Conservation (phyloP, 2,888 invertebrate genomes). For the Ormyrus pomaceus region DNA sequence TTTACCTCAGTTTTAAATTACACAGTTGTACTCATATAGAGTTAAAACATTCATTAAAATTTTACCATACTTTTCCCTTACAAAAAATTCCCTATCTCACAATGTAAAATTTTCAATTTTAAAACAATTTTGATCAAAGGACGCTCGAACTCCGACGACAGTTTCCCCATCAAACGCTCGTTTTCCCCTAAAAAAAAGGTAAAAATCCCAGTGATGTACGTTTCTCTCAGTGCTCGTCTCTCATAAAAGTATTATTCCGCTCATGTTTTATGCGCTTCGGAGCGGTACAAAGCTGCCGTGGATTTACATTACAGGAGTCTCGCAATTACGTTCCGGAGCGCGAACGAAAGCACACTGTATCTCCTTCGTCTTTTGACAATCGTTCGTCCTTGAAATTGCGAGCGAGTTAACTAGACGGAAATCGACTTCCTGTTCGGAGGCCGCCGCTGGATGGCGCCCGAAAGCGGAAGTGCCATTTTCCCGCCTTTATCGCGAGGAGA, state of each 20-base stretch:
- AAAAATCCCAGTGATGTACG: background rate
- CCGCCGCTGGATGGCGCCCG: conserved; percentile 6
- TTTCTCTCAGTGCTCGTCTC: background rate
- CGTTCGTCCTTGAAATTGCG: conserved; percentile 57
- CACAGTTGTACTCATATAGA: too few relatives aligned
- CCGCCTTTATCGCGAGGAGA: too few relatives aligned
- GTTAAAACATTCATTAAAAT: too few relatives aligned
- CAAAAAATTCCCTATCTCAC: too few relatives aligned
- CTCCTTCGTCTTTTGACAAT: conserved; percentile 38
- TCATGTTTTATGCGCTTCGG: conserved; percentile 37
- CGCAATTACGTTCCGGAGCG: conserved; percentile 10
- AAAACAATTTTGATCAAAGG: background rate
- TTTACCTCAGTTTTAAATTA: too few relatives aligned
- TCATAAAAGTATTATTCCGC: conserved; percentile 1
- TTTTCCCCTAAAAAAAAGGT: conserved; percentile 13
- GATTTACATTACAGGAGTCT: conserved; percentile 10
- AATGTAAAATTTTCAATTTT: background rate
- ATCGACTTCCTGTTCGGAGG: conserved; percentile 42
- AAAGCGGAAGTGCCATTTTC: conserved; percentile 25
- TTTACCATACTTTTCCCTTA: too few relatives aligned
- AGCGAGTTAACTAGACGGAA: conserved; percentile 55
- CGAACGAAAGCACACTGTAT: conserved; percentile 7
- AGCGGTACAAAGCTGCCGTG: background rate
- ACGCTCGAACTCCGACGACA: background rate
- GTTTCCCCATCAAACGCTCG: conserved; percentile 16